Base-by-base conservation (phyloP, 37 sponge, comb jelly and placozoan species). In the Halichondria panicea region DNA sequence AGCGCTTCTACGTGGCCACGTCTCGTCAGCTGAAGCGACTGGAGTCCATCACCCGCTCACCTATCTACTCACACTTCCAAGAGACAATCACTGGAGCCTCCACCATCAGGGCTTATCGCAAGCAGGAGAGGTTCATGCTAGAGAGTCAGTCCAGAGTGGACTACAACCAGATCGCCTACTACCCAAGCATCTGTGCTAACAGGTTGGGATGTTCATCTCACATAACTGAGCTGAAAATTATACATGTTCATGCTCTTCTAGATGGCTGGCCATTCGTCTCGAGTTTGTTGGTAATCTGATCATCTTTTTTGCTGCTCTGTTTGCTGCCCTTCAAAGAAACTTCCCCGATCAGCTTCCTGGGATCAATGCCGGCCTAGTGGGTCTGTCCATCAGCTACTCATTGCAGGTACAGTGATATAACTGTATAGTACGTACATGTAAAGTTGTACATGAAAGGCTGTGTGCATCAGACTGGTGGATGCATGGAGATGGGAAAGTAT, bases 21-120 rank as follows among this genome's bases (percentile, higher is more conserved):
- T 98, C 99, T 53, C 86, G 99, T 43, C 99, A 98, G 72, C 79
- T 98, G 56, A 95, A 95, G 69, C 91, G 99, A 30, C 71, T 98
- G 31, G 99, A 98, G 66, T 96, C 96, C 24, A 76, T 93, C 71
- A 91, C 81, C 21, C 88, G 96, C 3, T 98, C 99, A 54, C 99
- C 99, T 27, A 98, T 98, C 72, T 98, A 91, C 89, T 80, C 96
- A 12, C 99, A 98, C 70, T 98, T 98, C 76, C 93, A 91, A 48
- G 99, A 98, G 81, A 81, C 90, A 8, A 71, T 98, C 43, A 55
- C 69, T 21, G 98, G 99, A 0, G 88, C 86, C 19, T 32, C 91
- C 45, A 98, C 82, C 43, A 95, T 98, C 60, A 81, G 99, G 45
- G 99, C 92, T 12, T 98, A 98, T 72, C 64, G 82, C 28, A 66